phyloP scores from a whole-genome alignment of 1,140 invertebrate species.

The Bombus balteatus region DNA sequence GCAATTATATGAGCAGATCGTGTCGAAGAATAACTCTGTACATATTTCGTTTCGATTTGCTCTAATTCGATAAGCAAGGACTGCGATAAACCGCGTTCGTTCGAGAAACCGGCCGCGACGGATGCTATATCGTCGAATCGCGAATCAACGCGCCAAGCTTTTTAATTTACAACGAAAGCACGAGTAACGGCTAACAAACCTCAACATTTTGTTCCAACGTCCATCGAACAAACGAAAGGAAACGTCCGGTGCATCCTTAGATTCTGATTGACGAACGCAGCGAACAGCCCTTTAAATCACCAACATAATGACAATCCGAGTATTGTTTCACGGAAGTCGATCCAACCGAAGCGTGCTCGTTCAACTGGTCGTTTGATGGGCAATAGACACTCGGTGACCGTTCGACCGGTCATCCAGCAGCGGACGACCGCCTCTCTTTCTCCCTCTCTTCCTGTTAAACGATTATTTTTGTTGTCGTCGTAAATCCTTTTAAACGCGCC shows the following conservation, averaged over 20 bases:
- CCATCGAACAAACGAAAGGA: background rate
- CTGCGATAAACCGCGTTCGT: background rate
- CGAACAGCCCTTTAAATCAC: background rate
- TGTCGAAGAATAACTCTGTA: too few relatives aligned
- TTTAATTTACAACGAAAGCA: background rate
- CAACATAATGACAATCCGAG: conserved; percentile 48
- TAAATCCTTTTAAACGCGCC: conserved; percentile 69
- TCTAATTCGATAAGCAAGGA: too few relatives aligned
- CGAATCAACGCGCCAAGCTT: background rate
- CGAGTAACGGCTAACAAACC: background rate
- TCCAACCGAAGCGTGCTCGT: conserved; percentile 57
- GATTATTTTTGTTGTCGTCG: conserved; percentile 74
- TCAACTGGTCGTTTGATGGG: conserved; percentile 65
- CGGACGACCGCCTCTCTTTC: conserved; percentile 46
- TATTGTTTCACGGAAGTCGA: conserved; percentile 61
- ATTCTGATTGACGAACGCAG: background rate
- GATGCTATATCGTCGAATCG: background rate
- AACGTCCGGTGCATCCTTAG: background rate
- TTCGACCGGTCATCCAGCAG: conserved; percentile 63
- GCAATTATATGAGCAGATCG: too few relatives aligned
- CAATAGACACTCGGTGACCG: conserved; percentile 70
- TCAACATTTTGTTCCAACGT: background rate
- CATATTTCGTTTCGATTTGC: too few relatives aligned
- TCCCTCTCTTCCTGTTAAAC: conserved; percentile 61
- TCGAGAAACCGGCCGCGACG: background rate